These are phyloP conservation scores for Phaethornis superciliosus DNA, from an alignment of 2,113 vertebrate genomes.

Conservation along the genomic window DNA sequence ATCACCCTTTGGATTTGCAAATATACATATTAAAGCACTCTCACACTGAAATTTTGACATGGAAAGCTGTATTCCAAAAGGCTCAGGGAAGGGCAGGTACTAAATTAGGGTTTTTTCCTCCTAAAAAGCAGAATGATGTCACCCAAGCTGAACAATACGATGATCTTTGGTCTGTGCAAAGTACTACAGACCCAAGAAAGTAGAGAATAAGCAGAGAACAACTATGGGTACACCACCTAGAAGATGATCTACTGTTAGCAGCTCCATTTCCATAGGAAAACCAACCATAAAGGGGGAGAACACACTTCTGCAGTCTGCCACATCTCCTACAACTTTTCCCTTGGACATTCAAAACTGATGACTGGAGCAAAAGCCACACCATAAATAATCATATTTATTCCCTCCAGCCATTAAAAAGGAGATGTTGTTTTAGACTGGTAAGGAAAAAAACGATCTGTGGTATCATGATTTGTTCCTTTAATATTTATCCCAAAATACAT, in stretches of 20 bases:
- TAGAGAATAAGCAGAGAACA: too few species aligned
- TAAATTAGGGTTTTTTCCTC: too few species aligned
- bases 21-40: accelerated
- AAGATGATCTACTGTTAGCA: too few species aligned
- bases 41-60: neutral
- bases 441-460: neutral
- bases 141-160: too few species aligned
- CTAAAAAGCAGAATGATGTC: too few species aligned
- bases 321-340: neutral
- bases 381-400: neutral
- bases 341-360: neutral
- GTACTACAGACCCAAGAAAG: too few species aligned
- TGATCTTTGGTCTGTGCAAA: too few species aligned
- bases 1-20: neutral
- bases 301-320: too few species aligned
- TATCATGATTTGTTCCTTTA: neutral
- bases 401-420: neutral
- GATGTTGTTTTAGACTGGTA: neutral
- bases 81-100: too few species aligned
- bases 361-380: neutral
- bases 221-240: too few species aligned
- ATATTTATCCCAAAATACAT: neutral
- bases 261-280: too few species aligned
- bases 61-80: neutral
- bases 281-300: too few species aligned